Evolutionary conservation across 2,797 vertebrate genomes (phyloP), one percentile per base, ranked within the genome.

Genomic region (Argyrosomus regius): DNA sequence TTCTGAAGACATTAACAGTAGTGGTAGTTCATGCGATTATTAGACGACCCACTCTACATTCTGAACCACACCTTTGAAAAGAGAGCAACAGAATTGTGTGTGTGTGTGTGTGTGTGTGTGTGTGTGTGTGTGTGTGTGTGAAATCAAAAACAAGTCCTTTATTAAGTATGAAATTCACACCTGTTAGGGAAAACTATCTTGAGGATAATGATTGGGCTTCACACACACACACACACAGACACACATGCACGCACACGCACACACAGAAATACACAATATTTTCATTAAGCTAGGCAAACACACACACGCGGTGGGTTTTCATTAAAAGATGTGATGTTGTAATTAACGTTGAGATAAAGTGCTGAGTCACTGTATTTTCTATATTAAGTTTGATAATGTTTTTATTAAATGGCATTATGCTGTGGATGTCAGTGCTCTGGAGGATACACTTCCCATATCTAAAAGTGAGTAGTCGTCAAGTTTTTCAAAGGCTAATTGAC

Each of bases 401-500:
- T 92, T 91, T 91, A 92, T 90, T 92, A 91, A 92, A 90, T 92
- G 85, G 82, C 87, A 90, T 84, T 82, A 70, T 85, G 84, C 83
- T 69, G 83, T 83, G 70, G 83, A 91, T 81, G 89, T 91, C 80
- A 78, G 84, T 67, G 72, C 90, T 88, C 89, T 66, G 69, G 89
- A 87, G 90, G 69, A 88, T 78, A 61, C 78, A 63, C 80, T 76
- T 79, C 65, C 65, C 71, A 54, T 76, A 65, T 88, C 80, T 80
- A 78, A 91, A 92, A 92, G 78, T 90, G 90, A 90, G 84, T 86
- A 83, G 91, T 91, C 89, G 83, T 93, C 91, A 93, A 87, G 77
- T 93, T 93, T 93, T 91, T 86, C 85, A 65, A 54, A 75, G 71
- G 80, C 86, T 93, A 93, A 93, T 93, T 92, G 86, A 82, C 85